phyloP scores from a whole-genome alignment of 2,797 vertebrate species.

The Buceros bicornis region DNA sequence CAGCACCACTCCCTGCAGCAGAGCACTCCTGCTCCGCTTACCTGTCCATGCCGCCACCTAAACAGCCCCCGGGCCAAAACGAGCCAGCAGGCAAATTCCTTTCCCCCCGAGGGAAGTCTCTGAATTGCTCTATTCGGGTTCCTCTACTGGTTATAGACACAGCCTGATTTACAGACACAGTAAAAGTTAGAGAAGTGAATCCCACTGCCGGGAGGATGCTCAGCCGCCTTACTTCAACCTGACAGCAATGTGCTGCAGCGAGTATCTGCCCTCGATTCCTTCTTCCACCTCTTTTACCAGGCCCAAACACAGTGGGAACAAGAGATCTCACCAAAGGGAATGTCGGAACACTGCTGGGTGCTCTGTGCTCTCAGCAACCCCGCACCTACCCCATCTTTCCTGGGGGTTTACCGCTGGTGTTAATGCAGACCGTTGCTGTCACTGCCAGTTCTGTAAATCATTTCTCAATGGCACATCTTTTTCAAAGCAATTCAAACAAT shows the following conservation, averaged over 20 bases:
- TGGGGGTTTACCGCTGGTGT: not conserved
- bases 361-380: not conserved
- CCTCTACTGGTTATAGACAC: not conserved
- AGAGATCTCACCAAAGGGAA: not conserved
- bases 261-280: not conserved
- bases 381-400: not conserved
- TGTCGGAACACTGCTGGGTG: not conserved
- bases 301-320: not conserved
- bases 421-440: not conserved
- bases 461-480: not conserved
- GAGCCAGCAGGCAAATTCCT: not conserved
- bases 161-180: not conserved
- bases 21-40: not conserved
- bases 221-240: not conserved
- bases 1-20: not conserved
- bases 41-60: not conserved
- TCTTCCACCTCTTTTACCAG: not conserved
- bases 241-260: rapidly evolving
- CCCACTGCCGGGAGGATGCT: not conserved
- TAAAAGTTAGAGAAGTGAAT: not conserved
- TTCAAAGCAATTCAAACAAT: not conserved
- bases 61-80: not conserved
- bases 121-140: not conserved
- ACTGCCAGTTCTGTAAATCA: not conserved
- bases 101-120: not conserved